Conservation (phyloP, 2,113 vertebrate genomes). For the Panthera leo region DNA sequence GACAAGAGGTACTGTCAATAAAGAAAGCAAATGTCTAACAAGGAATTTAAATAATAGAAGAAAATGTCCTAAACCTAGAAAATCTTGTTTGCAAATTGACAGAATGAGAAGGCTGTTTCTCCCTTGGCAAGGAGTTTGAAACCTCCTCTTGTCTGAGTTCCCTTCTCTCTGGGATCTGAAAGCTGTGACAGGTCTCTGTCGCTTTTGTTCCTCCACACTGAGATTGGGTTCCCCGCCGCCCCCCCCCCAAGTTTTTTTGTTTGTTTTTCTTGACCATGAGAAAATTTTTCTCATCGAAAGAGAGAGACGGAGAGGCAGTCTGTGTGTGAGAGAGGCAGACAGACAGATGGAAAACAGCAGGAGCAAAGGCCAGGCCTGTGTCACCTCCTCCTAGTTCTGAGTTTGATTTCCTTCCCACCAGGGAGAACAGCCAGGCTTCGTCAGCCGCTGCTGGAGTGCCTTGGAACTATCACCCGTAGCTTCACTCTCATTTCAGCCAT, state of each 20-base stretch:
- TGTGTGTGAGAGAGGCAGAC: not conserved
- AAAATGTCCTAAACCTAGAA: conserved; percentile 46
- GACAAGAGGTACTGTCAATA: conserved; percentile 46
- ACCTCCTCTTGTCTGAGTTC: not conserved
- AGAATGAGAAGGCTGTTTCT: conserved; percentile 38
- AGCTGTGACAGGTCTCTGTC: not conserved
- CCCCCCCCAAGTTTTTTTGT: not conserved
- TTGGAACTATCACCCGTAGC: not conserved
- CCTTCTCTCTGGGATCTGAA: not conserved
- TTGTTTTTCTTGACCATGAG: not conserved
- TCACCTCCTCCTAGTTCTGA: not conserved
- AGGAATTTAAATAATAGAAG: conserved; percentile 55
- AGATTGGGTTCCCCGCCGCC: not conserved
- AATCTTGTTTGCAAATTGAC: not conserved
- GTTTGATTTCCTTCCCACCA: not conserved
- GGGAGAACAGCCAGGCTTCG: not conserved
- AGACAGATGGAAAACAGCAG: not conserved
- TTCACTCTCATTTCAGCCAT: not conserved
- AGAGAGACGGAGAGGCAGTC: not conserved
- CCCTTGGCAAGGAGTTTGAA: not conserved
- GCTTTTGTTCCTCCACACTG: not conserved
- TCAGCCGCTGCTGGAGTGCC: not conserved
- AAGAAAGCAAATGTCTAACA: not conserved
- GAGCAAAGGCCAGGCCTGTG: not conserved
- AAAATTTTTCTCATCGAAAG: not conserved